Percentiles rank a stretch among this genome's conserved stretches.
These are phyloP conservation scores for Schizotus pectinicornis DNA, from an alignment of 2,888 invertebrate species.

Conservation along the genomic window DNA sequence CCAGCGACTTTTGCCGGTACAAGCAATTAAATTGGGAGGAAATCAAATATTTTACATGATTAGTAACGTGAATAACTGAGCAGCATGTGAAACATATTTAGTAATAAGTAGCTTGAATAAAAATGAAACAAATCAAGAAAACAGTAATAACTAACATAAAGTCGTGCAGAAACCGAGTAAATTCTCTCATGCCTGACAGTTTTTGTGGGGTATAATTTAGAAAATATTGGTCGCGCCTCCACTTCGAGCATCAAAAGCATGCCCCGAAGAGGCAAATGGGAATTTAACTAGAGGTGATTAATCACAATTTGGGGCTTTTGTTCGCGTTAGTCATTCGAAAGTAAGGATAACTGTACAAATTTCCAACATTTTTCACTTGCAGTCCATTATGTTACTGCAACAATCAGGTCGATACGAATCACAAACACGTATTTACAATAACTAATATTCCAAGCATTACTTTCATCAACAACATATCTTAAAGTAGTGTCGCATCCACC, in stretches of 20 bases:
- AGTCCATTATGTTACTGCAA: slow-evolving; percentile 2
- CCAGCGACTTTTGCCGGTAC: slow-evolving; percentile 7
- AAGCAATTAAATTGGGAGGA: slow-evolving; percentile 5
- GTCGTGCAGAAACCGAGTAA: no score
- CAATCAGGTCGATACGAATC: slow-evolving; percentile 16
- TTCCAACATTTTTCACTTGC: slow-evolving; percentile 20
- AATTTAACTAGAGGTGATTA: neutral
- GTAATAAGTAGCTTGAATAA: neutral
- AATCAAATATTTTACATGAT: slow-evolving; percentile 23
- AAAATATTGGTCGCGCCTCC: neutral
- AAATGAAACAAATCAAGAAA: slow-evolving; percentile 4
- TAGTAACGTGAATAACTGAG: slow-evolving; percentile 5
- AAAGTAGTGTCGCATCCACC: neutral
- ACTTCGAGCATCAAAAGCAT: no score
- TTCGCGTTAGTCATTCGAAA: slow-evolving; percentile 6
- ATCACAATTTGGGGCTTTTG: neutral
- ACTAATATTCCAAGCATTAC: slow-evolving; percentile 1
- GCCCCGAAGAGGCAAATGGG: no score
- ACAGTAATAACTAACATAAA: no score
- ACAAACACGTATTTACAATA: slow-evolving; percentile 4
- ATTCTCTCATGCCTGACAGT: neutral
- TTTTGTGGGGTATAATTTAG: slow-evolving; percentile 6
- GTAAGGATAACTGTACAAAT: slow-evolving; percentile 17
- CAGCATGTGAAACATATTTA: slow-evolving; percentile 6
- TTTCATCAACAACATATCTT: neutral